Percentiles rank a stretch among this genome's conserved stretches.
phyloP scores from a whole-genome alignment of 2,113 vertebrate genomes.

The Orcinus orca region DNA sequence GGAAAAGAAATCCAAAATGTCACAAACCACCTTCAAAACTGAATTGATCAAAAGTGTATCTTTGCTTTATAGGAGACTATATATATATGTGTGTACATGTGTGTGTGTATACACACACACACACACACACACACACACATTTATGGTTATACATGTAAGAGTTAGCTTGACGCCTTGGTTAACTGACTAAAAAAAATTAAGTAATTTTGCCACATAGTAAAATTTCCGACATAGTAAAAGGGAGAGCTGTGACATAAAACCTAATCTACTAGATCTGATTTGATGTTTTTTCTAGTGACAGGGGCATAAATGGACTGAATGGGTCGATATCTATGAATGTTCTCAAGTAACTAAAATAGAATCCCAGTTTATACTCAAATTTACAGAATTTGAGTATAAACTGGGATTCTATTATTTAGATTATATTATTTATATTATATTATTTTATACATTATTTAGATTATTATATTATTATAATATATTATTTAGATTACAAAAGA shows the following conservation, averaged over 20 bases:
- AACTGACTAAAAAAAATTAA: background rate
- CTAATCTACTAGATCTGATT: background rate
- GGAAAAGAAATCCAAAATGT: background rate
- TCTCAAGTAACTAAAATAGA: background rate
- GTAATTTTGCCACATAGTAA: background rate
- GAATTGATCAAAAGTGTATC: background rate
- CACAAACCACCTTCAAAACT: background rate
- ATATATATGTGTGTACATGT: background rate
- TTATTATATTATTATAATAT: too few species aligned
- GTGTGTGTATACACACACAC: background rate
- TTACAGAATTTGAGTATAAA: too few species aligned
- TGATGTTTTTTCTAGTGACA: background rate
- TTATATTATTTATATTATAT: too few species aligned
- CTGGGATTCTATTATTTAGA: too few species aligned
- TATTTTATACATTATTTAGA: too few species aligned
- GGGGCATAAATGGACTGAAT: accelerated
- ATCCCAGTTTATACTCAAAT: background rate
- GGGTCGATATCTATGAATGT: background rate
- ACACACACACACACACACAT: background rate
- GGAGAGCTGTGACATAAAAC: background rate
- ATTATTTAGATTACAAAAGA: background rate
- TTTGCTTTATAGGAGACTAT: background rate
- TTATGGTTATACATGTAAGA: background rate
- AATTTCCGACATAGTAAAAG: background rate
- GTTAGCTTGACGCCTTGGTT: background rate